Evolutionary conservation across 2,113 vertebrate genomes (phyloP).

Genomic region (Nibea albiflora): DNA sequence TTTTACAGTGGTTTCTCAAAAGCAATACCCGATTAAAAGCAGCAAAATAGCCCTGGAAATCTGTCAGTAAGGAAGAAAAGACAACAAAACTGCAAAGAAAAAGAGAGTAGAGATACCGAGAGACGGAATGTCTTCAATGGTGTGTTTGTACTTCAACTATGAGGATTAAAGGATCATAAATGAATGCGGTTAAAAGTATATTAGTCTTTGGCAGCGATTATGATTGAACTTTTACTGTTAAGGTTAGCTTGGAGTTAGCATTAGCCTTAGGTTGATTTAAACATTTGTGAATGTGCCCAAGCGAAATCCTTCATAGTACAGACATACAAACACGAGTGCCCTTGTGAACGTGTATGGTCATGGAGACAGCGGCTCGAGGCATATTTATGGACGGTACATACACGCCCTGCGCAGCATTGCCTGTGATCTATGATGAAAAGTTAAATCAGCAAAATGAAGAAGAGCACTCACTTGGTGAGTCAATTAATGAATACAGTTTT

Average conservation of each 20-base stretch:
- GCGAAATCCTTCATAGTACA: not conserved
- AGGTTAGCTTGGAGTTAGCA: not conserved
- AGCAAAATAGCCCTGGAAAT: constrained; percentile 11
- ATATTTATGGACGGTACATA: not conserved
- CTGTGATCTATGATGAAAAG: not conserved
- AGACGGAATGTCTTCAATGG: not conserved
- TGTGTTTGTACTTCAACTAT: not conserved
- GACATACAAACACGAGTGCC: not conserved
- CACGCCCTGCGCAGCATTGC: not conserved
- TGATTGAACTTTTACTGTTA: not conserved
- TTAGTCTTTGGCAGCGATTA: not conserved
- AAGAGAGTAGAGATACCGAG: not conserved
- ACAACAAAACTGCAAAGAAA: not conserved
- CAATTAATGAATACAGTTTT: not conserved
- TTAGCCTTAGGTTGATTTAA: not conserved
- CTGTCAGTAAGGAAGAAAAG: not conserved
- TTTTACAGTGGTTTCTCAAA: not conserved
- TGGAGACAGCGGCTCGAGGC: not conserved
- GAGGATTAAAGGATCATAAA: not conserved
- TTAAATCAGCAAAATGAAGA: not conserved
- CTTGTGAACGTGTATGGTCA: not conserved
- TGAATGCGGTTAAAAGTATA: not conserved
- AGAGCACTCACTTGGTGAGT: not conserved
- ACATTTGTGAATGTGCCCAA: not conserved
- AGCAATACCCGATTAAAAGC: constrained; percentile 15